A percentile compares a stretch with the other conserved stretches of the same genome.
Conservation (phyloP, 2,888 invertebrate species). For the Mycalesis mineus region DNA sequence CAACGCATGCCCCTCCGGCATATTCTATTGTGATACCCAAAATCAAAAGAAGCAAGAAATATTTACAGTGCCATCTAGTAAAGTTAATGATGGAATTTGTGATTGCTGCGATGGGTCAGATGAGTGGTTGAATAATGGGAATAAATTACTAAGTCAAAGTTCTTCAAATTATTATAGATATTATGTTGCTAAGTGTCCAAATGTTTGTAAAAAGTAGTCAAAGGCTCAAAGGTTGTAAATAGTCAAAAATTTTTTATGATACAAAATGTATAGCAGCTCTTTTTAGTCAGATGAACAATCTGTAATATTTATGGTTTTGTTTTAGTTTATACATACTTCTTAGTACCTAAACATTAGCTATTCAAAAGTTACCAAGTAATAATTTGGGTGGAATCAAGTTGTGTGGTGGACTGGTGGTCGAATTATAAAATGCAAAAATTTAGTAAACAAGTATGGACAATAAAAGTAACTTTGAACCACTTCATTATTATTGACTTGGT, state of each 20-base stretch:
- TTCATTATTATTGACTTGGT: no score
- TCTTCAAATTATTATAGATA: constrained; percentile 47
- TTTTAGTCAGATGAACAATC: no score
- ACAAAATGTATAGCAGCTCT: background rate
- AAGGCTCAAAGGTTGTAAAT: constrained; percentile 16
- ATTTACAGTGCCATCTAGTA: constrained; percentile 81
- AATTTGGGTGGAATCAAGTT: no score
- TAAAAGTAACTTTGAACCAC: no score
- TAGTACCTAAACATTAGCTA: no score
- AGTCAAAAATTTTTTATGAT: background rate
- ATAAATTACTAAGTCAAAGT: constrained; percentile 52
- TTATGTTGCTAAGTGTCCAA: constrained; percentile 54
- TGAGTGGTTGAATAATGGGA: constrained; percentile 78
- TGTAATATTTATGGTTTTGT: no score
- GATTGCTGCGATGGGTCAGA: constrained; percentile 96
- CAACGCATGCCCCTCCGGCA: constrained; percentile 89
- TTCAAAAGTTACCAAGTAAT: background rate
- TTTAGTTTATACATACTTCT: no score
- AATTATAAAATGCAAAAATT: no score
- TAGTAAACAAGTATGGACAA: no score
- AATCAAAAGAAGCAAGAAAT: constrained; percentile 48
- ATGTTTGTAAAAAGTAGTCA: constrained; percentile 38
- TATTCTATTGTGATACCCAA: constrained; percentile 88
- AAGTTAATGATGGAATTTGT: constrained; percentile 96
- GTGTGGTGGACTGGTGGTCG: no score